phyloP scores from a whole-genome alignment of 2,113 vertebrate genomes.

The Tapirus terrestris region DNA sequence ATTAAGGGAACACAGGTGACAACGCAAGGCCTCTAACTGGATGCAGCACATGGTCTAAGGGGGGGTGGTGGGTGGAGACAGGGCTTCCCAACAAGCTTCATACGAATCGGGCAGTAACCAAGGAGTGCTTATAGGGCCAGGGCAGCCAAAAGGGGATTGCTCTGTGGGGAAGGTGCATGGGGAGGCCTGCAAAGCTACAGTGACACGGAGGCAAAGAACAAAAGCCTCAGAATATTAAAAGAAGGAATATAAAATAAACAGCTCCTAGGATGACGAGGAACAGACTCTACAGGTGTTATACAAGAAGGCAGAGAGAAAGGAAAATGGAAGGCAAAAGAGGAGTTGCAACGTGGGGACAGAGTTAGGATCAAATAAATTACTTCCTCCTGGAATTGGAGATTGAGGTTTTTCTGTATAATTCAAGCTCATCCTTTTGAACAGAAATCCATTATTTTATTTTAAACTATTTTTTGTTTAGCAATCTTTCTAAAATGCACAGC shows the following conservation, averaged over 20 bases:
- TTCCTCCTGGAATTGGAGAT: neutral
- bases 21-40: neutral
- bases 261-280: neutral
- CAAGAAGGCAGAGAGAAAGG: neutral
- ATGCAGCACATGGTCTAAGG: neutral
- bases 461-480: constrained; percentile 7
- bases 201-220: neutral
- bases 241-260: neutral
- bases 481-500: neutral
- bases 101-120: neutral
- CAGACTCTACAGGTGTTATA: neutral
- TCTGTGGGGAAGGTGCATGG: neutral
- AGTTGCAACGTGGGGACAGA: neutral
- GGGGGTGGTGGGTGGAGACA: fast-evolving
- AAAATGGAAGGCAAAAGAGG: neutral
- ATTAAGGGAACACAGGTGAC: neutral
- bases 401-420: neutral
- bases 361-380: neutral
- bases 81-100: neutral
- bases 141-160: neutral
- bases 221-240: neutral
- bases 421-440: neutral
- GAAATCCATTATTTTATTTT: neutral
- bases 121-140: no score
- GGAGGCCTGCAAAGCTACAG: neutral